Evolutionary conservation across 2,797 vertebrate species (phyloP).

Genomic region (Tadarida brasiliensis): DNA sequence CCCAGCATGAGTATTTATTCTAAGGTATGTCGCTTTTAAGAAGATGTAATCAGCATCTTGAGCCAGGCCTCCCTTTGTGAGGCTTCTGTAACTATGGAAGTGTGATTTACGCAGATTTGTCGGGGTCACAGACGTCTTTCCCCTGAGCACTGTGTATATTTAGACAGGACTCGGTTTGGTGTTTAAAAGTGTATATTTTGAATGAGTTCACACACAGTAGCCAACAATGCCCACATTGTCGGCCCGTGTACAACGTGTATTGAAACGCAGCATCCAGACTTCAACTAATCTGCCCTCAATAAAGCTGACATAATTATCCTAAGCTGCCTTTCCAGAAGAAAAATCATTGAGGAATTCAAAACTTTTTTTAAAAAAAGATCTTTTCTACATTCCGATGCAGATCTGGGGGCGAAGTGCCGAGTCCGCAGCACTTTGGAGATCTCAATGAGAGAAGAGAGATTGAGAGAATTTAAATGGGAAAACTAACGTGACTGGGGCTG

Average conservation of each 20-base stretch:
- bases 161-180: constrained; percentile 95
- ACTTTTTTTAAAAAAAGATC: constrained; percentile 89
- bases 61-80: constrained; percentile 91
- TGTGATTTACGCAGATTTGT: constrained; percentile 96
- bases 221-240: constrained; percentile 97
- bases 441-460: constrained; percentile 86
- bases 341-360: constrained; percentile 98
- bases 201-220: constrained; percentile 94
- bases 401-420: constrained; percentile 87
- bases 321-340: constrained; percentile 97
- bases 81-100: constrained; percentile 92
- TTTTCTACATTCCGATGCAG: constrained; percentile 95
- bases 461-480: constrained; percentile 88
- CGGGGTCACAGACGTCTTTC: constrained; percentile 93
- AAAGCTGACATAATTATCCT: constrained; percentile 99
- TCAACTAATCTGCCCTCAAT: constrained; percentile 96
- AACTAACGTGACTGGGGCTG: constrained; percentile 88
- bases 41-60: constrained; percentile 90
- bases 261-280: constrained; percentile 93
- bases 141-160: constrained; percentile 94
- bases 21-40: constrained; percentile 89
- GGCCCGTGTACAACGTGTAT: constrained; percentile 93
- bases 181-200: constrained; percentile 96
- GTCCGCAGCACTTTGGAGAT: constrained; percentile 87
- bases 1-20: constrained; percentile 83